Base-by-base conservation (phyloP, 1,140 invertebrate genomes). In the Asbolus verrucosus region DNA sequence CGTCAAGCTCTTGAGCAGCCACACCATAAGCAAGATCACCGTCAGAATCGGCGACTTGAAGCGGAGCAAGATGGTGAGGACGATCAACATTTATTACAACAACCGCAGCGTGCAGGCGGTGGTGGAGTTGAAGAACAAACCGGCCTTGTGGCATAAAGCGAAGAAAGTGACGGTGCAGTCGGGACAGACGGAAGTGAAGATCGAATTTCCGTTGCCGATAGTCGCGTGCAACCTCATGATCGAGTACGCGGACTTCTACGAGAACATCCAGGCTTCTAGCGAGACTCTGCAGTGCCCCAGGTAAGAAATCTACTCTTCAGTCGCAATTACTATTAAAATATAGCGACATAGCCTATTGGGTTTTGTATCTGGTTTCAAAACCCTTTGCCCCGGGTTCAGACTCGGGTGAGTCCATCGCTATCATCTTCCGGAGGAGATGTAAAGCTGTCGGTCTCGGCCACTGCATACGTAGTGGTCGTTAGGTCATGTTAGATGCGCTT, bases 141-240 rank as follows among this genome's bases (percentile, higher is more conserved):
- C 91, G n/a, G 74, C 77, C n/a, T 88, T 98, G 83, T 98, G 97
- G 97, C 95, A 98, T 80, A 97, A 96, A 80, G 97, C 96, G 0
- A 96, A 97, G 77, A 94, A 93, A 76, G 92, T 98, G 0, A 90
- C 88, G 4, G 82, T 99, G 8, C 90, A 93, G 43, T 91, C 94
- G 4, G 94, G 93, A 0, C 97, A 98, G 81, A 95, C 95, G 0
- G 97, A 99, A 82, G 90, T 97, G 0, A 97, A 98, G 83, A 94
- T 98, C 60, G 95, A 97, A 80, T 96, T 99, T 78, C 94, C 95
- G 0, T 83, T 99, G 18, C 97, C 97, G 0, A 98, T 99, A 38
- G 93, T 97, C 0, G 97, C 97, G 0, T 98, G 96, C 77, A 98
- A 98, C 83, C 83, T 99, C n/a, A 98, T 98, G 95, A 94, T 99